Conservation (phyloP, 1,140 invertebrate species). For the Holotrichia oblita region DNA sequence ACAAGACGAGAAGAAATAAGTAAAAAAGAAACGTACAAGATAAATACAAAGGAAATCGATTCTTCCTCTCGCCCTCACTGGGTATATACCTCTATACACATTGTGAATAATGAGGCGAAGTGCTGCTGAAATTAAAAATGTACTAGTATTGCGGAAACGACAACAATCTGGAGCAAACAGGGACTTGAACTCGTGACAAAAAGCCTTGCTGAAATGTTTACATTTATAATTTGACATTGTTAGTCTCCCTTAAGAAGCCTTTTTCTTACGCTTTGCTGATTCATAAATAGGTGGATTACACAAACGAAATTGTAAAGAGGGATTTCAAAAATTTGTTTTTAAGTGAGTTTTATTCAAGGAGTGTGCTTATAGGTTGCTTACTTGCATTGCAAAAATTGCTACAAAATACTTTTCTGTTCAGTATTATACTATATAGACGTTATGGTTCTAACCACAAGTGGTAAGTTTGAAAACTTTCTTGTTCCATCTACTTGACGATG, state of each 20-base stretch:
- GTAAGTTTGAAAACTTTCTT: too few species aligned
- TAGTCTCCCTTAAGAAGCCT: neutral
- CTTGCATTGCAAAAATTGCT: too few species aligned
- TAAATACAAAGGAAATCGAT: constrained; percentile 2
- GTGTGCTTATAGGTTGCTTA: too few species aligned
- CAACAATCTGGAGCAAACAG: neutral
- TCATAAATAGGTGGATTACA: constrained; percentile 9
- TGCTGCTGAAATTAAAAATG: constrained; percentile 1
- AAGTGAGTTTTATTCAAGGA: too few species aligned
- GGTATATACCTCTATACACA: neutral
- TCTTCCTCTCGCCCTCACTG: neutral
- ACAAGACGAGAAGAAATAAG: neutral
- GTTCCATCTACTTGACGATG: too few species aligned
- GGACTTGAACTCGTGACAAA: neutral
- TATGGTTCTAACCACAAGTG: too few species aligned
- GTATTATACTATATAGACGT: too few species aligned
- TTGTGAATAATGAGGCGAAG: neutral
- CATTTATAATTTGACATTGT: constrained; percentile 26
- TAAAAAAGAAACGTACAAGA: neutral
- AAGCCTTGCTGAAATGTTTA: neutral
- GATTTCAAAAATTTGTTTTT: too few species aligned
- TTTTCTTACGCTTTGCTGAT: constrained; percentile 19
- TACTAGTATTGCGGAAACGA: neutral
- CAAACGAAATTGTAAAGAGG: neutral
- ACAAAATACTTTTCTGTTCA: too few species aligned